Evolutionary conservation across 2,113 vertebrate genomes (phyloP), one percentile per base, ranked within the genome.

Genomic region (Condylura cristata): DNA sequence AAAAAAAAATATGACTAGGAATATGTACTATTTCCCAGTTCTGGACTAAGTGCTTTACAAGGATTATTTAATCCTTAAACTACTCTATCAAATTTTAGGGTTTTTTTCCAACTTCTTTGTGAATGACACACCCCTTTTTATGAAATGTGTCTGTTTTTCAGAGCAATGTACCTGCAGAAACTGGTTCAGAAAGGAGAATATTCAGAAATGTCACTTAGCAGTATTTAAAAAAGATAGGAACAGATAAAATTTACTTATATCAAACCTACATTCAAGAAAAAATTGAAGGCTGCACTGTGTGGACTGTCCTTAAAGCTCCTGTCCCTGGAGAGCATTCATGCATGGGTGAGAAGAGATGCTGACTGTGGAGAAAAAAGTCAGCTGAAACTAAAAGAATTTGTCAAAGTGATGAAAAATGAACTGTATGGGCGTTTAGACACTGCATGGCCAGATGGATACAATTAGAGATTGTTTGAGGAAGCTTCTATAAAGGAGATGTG

Each of bases 391-490:
- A 89, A 86, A 16, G 78, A 84, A 85, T 78, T 82, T 93, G 90
- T 88, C 66, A 90, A 58, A 58, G 14, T 60, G 85, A 79, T 71
- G 81, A 89, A 48, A 94, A 91, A 79, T 90, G 68, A 88, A 58
- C 63, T n/a, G n/a, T 34, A 13, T 56, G 71, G 90, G 76, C 12
- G 56, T 83, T 87, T 78, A 89, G 70, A 83, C 41, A 71, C n/a
- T 37, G 46, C 39, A 63, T 56, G 80, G 46, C 71, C 88, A 93
- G 66, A 85, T 88, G 85, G 65, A 39, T 65, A 51, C 56, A 58
- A 81, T 93, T 63, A 51, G 80, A 65, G 51, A 71, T 44, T 83
- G 46, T 51, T 79, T 30, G 61, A 89, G 78, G 68, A 83, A 61
- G 30, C 26, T 75, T 75, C 60, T 51, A 4, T 63, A 56, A 34